Percentiles rank a stretch among this genome's conserved stretches.
Evolutionary conservation across 2,888 invertebrate species (phyloP).

Genomic region (Creontiades dilutus): DNA sequence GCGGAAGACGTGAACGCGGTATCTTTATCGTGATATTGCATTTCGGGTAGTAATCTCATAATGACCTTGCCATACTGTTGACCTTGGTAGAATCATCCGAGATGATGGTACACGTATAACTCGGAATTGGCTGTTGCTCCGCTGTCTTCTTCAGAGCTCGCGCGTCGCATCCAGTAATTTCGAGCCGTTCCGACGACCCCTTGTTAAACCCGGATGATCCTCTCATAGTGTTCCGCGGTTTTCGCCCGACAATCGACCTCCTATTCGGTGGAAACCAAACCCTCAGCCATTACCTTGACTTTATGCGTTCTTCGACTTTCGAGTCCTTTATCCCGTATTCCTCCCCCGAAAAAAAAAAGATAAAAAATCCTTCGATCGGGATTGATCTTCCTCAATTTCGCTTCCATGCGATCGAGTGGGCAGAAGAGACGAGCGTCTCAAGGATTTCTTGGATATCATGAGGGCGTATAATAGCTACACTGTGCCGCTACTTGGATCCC

Average conservation of each 20-base stretch:
- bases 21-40: too few species aligned
- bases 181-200: constrained; percentile 19
- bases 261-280: not conserved
- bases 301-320: not conserved
- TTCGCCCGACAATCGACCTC: not conserved
- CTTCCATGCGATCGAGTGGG: not conserved
- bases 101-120: not conserved
- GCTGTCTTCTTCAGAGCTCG: not conserved
- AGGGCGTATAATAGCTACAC: constrained; percentile 11
- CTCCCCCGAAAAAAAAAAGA: not conserved
- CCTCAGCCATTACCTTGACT: not conserved
- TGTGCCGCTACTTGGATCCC: not conserved
- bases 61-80: not conserved
- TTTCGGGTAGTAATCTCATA: not conserved
- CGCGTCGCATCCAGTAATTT: constrained; percentile 13
- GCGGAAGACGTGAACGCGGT: too few species aligned
- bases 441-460: constrained; percentile 25
- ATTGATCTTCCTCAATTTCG: constrained; percentile 11
- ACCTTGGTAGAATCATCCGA: not conserved
- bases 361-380: not conserved
- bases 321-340: not conserved
- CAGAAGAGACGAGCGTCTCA: not conserved
- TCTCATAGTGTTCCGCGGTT: constrained; percentile 11
- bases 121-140: not conserved
- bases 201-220: not conserved